Evolutionary conservation across 1,140 invertebrate genomes (phyloP).

Genomic region (Euura saliciscinereae): DNA sequence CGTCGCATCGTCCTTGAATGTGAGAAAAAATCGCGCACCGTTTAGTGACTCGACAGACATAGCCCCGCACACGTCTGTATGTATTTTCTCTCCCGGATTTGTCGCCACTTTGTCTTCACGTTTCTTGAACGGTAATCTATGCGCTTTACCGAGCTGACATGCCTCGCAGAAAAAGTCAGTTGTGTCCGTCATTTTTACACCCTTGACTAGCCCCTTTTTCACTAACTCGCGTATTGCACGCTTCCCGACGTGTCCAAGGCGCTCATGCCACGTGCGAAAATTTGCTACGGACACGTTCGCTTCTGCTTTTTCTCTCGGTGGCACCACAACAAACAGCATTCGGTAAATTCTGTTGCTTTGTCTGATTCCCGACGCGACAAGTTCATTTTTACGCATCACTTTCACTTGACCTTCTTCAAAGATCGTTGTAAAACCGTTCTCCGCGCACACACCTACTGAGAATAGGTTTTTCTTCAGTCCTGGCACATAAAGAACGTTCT

Average conservation of each 20-base stretch:
- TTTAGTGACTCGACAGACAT: slow-evolving; percentile 31
- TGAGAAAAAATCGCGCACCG: slow-evolving; percentile 33
- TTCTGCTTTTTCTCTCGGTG: background rate
- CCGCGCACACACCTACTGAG: slow-evolving; percentile 23
- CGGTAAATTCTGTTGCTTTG: background rate
- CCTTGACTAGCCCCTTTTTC: slow-evolving; percentile 19
- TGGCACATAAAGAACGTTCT: slow-evolving; percentile 23
- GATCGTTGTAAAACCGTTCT: slow-evolving; percentile 23
- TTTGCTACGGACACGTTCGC: slow-evolving; percentile 11
- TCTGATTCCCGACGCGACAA: slow-evolving; percentile 23
- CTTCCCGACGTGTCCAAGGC: slow-evolving; percentile 22
- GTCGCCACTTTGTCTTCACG: background rate
- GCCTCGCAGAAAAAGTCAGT: background rate
- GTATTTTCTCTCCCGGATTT: background rate
- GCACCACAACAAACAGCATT: slow-evolving; percentile 17
- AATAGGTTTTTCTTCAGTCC: slow-evolving; percentile 23
- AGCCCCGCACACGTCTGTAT: slow-evolving; percentile 20
- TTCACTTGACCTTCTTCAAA: slow-evolving; percentile 18
- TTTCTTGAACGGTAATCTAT: slow-evolving; percentile 31
- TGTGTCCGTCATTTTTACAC: slow-evolving; percentile 12
- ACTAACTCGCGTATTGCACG: slow-evolving; percentile 18
- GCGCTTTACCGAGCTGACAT: slow-evolving; percentile 37
- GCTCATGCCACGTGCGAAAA: slow-evolving; percentile 24
- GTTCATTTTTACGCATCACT: slow-evolving; percentile 24
- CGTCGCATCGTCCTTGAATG: slow-evolving; percentile 35